Evolutionary conservation across 1,140 invertebrate genomes (phyloP).

Genomic region (Heliconius melpomene): DNA sequence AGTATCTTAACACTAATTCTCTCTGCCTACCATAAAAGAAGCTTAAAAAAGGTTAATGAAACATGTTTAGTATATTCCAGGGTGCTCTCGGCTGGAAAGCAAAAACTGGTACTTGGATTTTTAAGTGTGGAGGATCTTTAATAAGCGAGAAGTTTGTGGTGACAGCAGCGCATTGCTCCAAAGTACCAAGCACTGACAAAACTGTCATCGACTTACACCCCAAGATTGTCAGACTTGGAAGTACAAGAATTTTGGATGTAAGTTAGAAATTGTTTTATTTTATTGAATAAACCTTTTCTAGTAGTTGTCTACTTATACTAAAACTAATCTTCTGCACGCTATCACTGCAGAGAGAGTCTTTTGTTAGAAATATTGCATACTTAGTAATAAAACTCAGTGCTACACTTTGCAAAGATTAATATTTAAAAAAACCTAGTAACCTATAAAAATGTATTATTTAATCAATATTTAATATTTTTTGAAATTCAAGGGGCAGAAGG

Average conservation of each 20-base stretch:
- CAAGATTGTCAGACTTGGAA: conserved; percentile 40
- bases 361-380: no score
- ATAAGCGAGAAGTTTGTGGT: conserved; percentile 42
- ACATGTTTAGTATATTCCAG: conserved; percentile 17
- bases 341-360: no score
- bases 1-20: no score
- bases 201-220: conserved; percentile 29
- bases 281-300: no score
- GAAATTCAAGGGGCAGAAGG: background rate
- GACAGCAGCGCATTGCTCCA: conserved; percentile 42
- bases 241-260: conserved; percentile 27
- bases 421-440: no score
- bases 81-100: conserved; percentile 40
- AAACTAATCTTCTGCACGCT: no score
- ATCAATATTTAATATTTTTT: background rate
- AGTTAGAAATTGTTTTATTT: background rate
- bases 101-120: conserved; percentile 30
- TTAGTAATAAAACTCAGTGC: no score
- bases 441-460: background rate
- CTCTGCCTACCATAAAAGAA: background rate
- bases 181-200: conserved; percentile 24
- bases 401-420: no score
- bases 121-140: conserved; percentile 40
- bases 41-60: background rate
- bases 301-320: no score